A percentile compares a stretch with the other conserved stretches of the same genome.
Evolutionary conservation across 1,140 invertebrate species (phyloP).

Genomic region (Heliconius hewitsoni): DNA sequence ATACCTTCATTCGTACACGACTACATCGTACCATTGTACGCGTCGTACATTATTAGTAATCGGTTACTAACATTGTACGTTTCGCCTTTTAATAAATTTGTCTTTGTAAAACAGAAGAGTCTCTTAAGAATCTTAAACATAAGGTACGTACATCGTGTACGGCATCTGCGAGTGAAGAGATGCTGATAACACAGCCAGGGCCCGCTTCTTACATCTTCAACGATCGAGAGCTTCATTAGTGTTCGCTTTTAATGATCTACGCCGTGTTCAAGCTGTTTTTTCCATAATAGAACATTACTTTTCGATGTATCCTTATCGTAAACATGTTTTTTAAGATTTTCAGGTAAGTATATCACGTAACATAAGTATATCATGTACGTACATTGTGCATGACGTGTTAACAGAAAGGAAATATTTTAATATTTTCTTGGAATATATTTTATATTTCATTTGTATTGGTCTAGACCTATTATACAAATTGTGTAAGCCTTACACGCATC

Average conservation of each 20-base stretch:
- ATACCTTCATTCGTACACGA: too few species aligned
- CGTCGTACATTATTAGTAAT: too few species aligned
- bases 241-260: constrained; percentile 67
- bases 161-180: constrained; percentile 18
- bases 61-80: neutral
- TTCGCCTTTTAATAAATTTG: neutral
- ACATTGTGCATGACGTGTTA: too few species aligned
- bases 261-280: constrained; percentile 42
- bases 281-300: constrained; percentile 6
- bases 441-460: neutral
- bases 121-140: constrained; percentile 1
- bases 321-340: constrained; percentile 2
- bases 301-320: constrained; percentile 4
- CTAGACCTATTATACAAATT: neutral
- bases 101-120: neutral
- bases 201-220: constrained; percentile 56
- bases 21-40: too few species aligned
- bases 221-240: constrained; percentile 73
- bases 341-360: neutral
- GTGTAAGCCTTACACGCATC: neutral
- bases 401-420: neutral
- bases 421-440: neutral
- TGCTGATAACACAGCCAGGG: constrained; percentile 30
- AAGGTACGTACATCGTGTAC: constrained; percentile 22
- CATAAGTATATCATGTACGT: neutral